These are phyloP conservation scores for Parnassius smintheus DNA, from an alignment of 2,888 invertebrate species.

Conservation along the genomic window DNA sequence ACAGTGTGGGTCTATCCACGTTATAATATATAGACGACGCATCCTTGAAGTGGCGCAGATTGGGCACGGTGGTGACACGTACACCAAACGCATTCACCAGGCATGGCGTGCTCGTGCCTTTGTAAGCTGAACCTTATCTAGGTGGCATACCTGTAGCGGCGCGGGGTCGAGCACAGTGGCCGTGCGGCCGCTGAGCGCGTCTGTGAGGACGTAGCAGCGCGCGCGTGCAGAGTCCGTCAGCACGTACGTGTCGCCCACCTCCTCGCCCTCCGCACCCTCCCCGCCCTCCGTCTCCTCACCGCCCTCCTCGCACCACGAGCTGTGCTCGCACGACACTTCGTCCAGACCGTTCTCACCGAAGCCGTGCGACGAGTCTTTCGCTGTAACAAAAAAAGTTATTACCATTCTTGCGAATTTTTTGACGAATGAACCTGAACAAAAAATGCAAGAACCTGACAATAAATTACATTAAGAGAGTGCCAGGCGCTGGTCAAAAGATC, in stretches of 20 bases:
- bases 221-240: constrained; percentile 60
- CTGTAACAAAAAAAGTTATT: constrained; percentile 32
- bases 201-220: constrained; percentile 59
- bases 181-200: constrained; percentile 50
- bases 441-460: too few relatives aligned
- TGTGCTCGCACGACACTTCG: constrained; percentile 43
- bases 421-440: too few relatives aligned
- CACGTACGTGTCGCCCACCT: constrained; percentile 63
- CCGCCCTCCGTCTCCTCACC: constrained; percentile 47
- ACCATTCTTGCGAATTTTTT: too few relatives aligned
- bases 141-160: constrained; percentile 26
- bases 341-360: constrained; percentile 40
- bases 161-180: constrained; percentile 55
- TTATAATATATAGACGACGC: too few relatives aligned
- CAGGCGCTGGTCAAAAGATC: too few relatives aligned
- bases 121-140: too few relatives aligned
- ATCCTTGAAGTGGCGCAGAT: too few relatives aligned
- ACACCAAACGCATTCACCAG: too few relatives aligned
- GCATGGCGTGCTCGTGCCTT: too few relatives aligned
- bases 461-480: too few relatives aligned
- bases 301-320: constrained; percentile 41
- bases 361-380: constrained; percentile 28
- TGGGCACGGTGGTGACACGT: too few relatives aligned
- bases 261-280: constrained; percentile 41
- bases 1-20: too few relatives aligned